A percentile compares a stretch with the other conserved stretches of the same genome.
phyloP scores from a whole-genome alignment of 2,113 vertebrate species.

The Mobula birostris region DNA sequence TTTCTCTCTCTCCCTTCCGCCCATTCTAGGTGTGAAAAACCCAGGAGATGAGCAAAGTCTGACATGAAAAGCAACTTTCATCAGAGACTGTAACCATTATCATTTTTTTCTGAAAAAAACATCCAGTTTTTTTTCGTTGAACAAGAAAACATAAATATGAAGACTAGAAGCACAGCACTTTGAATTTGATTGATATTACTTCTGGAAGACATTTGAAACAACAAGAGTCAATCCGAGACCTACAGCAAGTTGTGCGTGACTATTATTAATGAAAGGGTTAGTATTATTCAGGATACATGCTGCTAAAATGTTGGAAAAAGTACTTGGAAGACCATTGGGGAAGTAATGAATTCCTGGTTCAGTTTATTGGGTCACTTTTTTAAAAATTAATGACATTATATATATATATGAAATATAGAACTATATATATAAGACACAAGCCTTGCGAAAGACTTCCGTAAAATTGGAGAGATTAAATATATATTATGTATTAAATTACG shows the following conservation, averaged over 20 bases:
- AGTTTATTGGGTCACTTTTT: slow-evolving; percentile 27
- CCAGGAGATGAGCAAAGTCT: slow-evolving; percentile 80
- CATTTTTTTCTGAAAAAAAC: background rate
- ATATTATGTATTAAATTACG: slow-evolving; percentile 47
- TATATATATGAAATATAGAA: slow-evolving; percentile 60
- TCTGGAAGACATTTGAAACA: slow-evolving; percentile 52
- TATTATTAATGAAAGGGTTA: slow-evolving; percentile 60
- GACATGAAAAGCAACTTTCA: slow-evolving; percentile 57
- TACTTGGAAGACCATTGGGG: slow-evolving; percentile 63
- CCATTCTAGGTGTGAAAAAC: slow-evolving; percentile 86
- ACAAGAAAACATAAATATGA: slow-evolving; percentile 60
- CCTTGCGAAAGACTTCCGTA: slow-evolving; percentile 49
- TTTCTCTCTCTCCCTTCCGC: slow-evolving; percentile 40
- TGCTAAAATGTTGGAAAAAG: slow-evolving; percentile 62
- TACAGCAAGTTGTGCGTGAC: slow-evolving; percentile 53
- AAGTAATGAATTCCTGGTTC: background rate
- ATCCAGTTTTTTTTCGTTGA: slow-evolving; percentile 27
- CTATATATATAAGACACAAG: slow-evolving; percentile 48
- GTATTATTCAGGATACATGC: slow-evolving; percentile 66
- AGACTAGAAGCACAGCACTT: slow-evolving; percentile 95
- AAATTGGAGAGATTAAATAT: background rate
- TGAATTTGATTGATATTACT: slow-evolving; percentile 77
- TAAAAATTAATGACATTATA: background rate
- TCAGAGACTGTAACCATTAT: slow-evolving; percentile 46
- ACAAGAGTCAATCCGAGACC: slow-evolving; percentile 77